phyloP scores from a whole-genome alignment of 2,797 vertebrate genomes.

The Oreochromis grahami region DNA sequence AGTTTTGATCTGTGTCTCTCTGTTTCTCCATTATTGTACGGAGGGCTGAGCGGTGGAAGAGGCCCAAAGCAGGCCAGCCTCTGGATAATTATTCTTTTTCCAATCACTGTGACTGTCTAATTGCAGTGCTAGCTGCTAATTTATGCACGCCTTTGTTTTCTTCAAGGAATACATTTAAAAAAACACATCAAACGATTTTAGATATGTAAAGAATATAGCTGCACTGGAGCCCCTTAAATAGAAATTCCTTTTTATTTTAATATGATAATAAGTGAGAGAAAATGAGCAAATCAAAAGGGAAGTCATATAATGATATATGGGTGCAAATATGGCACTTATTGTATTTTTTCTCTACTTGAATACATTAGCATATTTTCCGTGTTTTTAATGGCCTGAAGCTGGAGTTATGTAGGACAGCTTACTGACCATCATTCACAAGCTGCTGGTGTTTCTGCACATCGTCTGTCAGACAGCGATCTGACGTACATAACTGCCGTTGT shows the following conservation, averaged over 20 bases:
- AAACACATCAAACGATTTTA: conserved; percentile 75
- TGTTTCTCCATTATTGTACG: conserved; percentile 13
- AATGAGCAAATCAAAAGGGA: conserved; percentile 67
- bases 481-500: conserved; percentile 28
- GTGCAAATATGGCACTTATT: conserved; percentile 64
- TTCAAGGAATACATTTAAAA: conserved; percentile 68
- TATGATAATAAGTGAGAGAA: conserved; percentile 73
- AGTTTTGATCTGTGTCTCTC: neutral
- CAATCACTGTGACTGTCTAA: conserved; percentile 74
- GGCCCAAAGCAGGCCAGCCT: conserved; percentile 64
- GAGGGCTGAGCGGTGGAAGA: conserved; percentile 71
- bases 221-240: conserved; percentile 67
- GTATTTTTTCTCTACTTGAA: conserved; percentile 59
- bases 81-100: conserved; percentile 73
- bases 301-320: conserved; percentile 68
- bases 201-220: conserved; percentile 71
- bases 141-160: conserved; percentile 78
- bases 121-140: conserved; percentile 72
- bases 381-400: conserved; percentile 61
- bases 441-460: conserved; percentile 39
- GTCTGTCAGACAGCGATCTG: conserved; percentile 32
- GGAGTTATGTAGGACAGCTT: conserved; percentile 66
- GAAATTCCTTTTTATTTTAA: conserved; percentile 73
- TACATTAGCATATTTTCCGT: conserved; percentile 70
- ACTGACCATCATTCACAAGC: conserved; percentile 68